Evolutionary conservation across 2,888 invertebrate genomes (phyloP).

Genomic region (Hirudinaria manillensis): DNA sequence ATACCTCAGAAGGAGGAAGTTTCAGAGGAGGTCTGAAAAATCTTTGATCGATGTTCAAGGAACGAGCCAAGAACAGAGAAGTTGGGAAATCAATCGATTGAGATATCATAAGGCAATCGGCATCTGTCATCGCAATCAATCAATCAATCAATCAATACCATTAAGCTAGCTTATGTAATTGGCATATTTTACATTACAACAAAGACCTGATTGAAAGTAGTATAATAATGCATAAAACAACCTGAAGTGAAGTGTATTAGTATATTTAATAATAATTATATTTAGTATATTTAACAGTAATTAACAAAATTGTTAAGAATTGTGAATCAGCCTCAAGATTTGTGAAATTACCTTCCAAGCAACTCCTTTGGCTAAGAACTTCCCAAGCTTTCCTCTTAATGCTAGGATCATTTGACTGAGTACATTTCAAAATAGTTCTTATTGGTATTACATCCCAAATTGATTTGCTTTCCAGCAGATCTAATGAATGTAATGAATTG

Average conservation of each 20-base stretch:
- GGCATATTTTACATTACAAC: too few relatives aligned
- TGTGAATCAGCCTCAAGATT: neutral
- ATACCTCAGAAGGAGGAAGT: neutral
- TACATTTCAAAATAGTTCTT: constrained; percentile 1
- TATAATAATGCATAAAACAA: neutral
- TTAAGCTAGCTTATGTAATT: too few relatives aligned
- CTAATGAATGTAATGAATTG: neutral
- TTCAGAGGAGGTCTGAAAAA: neutral
- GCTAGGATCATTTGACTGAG: neutral
- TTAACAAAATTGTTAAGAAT: neutral
- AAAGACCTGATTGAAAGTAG: too few relatives aligned
- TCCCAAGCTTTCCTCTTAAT: neutral
- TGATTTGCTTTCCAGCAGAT: neutral
- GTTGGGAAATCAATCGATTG: neutral
- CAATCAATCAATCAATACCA: neutral
- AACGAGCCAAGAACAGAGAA: neutral
- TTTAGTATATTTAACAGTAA: neutral
- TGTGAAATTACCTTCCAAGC: neutral
- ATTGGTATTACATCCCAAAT: neutral
- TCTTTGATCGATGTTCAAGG: neutral
- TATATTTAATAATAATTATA: neutral
- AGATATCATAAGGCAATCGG: neutral
- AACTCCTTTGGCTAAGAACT: constrained; percentile 4
- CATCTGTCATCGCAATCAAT: neutral
- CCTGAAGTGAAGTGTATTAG: too few relatives aligned